Conservation (phyloP, 2,113 vertebrate genomes). For the Nothocercus julius region DNA sequence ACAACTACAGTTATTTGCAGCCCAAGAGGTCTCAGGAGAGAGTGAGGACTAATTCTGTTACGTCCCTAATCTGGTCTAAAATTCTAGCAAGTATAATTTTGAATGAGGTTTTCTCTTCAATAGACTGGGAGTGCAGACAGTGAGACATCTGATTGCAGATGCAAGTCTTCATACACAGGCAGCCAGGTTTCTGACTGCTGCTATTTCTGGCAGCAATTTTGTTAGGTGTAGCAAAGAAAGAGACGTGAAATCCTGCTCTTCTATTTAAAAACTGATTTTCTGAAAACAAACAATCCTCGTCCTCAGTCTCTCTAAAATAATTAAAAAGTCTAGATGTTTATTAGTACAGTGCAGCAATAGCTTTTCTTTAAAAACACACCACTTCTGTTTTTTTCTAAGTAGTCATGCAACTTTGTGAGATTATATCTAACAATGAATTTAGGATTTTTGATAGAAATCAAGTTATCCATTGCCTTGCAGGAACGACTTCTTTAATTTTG, state of each 20-base stretch:
- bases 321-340: not conserved
- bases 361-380: not conserved
- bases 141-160: slow-evolving; percentile 45
- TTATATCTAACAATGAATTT: slow-evolving; percentile 56
- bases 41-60: not conserved
- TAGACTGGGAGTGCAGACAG: not conserved
- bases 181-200: slow-evolving; percentile 29
- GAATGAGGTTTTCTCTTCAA: not conserved
- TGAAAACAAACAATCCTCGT: slow-evolving; percentile 1
- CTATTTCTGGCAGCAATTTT: slow-evolving; percentile 47
- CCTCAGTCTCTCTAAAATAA: not conserved
- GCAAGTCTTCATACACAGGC: slow-evolving; percentile 24
- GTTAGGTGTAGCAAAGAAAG: slow-evolving; percentile 39
- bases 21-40: not conserved
- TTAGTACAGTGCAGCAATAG: not conserved
- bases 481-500: slow-evolving; percentile 61
- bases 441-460: slow-evolving; percentile 14
- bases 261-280: slow-evolving; percentile 33
- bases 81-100: slow-evolving; percentile 1
- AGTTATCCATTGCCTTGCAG: slow-evolving; percentile 4
- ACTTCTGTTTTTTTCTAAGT: not conserved
- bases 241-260: not conserved
- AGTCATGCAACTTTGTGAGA: slow-evolving; percentile 20
- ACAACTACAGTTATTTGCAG: not conserved
- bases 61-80: not conserved